A percentile compares a stretch with the other conserved stretches of the same genome.
Conservation (phyloP, 2,113 vertebrate genomes). For the Hassar affinis region DNA sequence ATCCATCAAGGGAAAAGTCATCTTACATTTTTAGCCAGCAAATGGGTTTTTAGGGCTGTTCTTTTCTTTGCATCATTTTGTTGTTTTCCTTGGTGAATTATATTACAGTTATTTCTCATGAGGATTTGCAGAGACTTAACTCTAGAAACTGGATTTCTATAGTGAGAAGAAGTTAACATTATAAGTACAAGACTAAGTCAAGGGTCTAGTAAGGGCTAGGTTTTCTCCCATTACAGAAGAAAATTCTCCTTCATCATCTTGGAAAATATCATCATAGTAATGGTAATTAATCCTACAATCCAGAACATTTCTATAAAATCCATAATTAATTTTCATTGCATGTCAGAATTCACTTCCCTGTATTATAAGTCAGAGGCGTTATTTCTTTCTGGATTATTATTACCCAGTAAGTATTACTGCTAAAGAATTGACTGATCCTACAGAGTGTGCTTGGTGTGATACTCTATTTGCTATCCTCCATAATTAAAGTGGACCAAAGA, state of each 20-base stretch:
- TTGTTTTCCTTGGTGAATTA: not conserved
- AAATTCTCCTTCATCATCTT: not conserved
- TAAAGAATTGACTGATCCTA: not conserved
- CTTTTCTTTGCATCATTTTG: not conserved
- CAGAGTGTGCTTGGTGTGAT: slow-evolving; percentile 2
- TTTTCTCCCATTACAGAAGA: not conserved
- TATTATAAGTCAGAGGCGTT: not conserved
- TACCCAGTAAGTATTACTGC: not conserved
- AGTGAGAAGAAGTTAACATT: not conserved
- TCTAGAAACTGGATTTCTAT: not conserved
- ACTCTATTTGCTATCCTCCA: slow-evolving; percentile 44
- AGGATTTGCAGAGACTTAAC: not conserved
- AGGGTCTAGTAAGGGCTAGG: not conserved
- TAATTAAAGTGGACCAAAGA: slow-evolving; percentile 49
- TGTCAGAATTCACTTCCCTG: not conserved
- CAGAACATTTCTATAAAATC: not conserved
- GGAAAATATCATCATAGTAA: not conserved
- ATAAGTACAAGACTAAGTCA: not conserved
- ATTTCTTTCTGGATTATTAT: not conserved
- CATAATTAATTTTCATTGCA: not conserved
- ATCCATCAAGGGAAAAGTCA: not conserved
- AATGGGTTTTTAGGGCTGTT: not conserved
- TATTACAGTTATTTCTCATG: not conserved
- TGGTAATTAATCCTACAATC: not conserved
- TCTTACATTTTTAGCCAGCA: not conserved